Conservation (phyloP, 2,888 invertebrate genomes). For the Coelopa pilipes region DNA sequence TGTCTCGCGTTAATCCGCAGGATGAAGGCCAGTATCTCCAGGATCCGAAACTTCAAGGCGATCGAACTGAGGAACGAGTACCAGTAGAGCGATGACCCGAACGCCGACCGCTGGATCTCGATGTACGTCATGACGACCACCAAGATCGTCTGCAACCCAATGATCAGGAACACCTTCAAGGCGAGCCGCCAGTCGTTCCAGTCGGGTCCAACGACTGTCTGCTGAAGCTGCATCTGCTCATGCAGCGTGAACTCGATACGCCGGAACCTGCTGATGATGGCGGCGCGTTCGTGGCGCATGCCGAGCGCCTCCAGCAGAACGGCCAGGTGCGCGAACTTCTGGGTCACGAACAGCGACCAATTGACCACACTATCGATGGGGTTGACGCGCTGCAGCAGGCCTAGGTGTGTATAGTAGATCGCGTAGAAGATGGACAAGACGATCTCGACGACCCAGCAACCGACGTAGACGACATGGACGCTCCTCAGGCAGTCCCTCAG, state of each 20-base stretch:
- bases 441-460: constrained; percentile 43
- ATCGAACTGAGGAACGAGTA: constrained; percentile 48
- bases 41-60: constrained; percentile 52
- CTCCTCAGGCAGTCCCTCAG: constrained; percentile 28
- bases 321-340: constrained; percentile 49
- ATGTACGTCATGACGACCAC: constrained; percentile 41
- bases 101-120: constrained; percentile 10
- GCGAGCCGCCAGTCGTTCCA: constrained; percentile 23
- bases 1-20: constrained; percentile 49
- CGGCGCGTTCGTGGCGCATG: constrained; percentile 39
- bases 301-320: constrained; percentile 48
- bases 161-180: constrained; percentile 39
- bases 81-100: constrained; percentile 44
- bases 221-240: constrained; percentile 35
- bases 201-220: too few relatives aligned
- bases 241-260: constrained; percentile 43
- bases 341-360: constrained; percentile 45
- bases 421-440: constrained; percentile 31
- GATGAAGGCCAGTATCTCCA: constrained; percentile 44
- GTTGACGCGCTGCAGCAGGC: not conserved
- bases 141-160: constrained; percentile 40
- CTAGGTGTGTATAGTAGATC: constrained; percentile 22
- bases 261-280: constrained; percentile 42
- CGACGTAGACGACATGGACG: constrained; percentile 35
- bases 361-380: constrained; percentile 46